A percentile compares a stretch with the other conserved stretches of the same genome.
Conservation (phyloP, 1,140 invertebrate species). For the Teleopsis dalmanni region DNA sequence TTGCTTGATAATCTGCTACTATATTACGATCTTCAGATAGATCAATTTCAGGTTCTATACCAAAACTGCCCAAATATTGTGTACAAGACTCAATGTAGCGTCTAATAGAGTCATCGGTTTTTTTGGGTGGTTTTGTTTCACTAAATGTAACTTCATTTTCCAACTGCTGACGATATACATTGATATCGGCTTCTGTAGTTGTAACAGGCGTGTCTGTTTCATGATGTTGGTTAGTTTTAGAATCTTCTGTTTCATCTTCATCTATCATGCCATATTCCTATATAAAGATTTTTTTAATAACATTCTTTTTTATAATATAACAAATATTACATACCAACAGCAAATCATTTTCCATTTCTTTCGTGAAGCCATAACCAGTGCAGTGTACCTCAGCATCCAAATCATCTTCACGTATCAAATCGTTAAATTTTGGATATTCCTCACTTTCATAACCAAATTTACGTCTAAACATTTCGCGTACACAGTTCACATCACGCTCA, state of each 20-base stretch:
- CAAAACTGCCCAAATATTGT: slow-evolving; percentile 35
- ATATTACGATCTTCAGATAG: background rate
- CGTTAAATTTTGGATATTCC: slow-evolving; percentile 75
- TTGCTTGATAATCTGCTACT: background rate
- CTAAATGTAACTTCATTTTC: slow-evolving; percentile 42
- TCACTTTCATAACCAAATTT: slow-evolving; percentile 89
- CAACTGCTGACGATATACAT: slow-evolving; percentile 49
- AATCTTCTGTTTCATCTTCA: slow-evolving; percentile 28
- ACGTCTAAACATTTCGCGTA: slow-evolving; percentile 86
- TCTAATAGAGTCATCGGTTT: slow-evolving; percentile 34
- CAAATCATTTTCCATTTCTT: slow-evolving; percentile 72
- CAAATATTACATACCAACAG: slow-evolving; percentile 41
- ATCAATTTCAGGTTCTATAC: slow-evolving; percentile 18
- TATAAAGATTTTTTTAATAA: background rate
- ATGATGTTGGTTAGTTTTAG: background rate
- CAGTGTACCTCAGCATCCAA: slow-evolving; percentile 86
- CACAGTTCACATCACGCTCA: slow-evolving; percentile 89
- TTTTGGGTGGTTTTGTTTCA: slow-evolving; percentile 25
- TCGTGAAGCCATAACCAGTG: slow-evolving; percentile 85
- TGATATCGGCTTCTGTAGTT: slow-evolving; percentile 46
- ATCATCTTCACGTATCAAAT: slow-evolving; percentile 74
- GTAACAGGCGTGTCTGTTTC: slow-evolving; percentile 31
- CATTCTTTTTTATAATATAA: background rate
- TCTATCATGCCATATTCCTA: slow-evolving; percentile 42
- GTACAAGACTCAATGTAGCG: slow-evolving; percentile 41